Percentiles rank a stretch among this genome's conserved stretches.
These are phyloP conservation scores for Phasianus colchicus DNA, from an alignment of 2,113 vertebrate genomes.

Conservation along the genomic window DNA sequence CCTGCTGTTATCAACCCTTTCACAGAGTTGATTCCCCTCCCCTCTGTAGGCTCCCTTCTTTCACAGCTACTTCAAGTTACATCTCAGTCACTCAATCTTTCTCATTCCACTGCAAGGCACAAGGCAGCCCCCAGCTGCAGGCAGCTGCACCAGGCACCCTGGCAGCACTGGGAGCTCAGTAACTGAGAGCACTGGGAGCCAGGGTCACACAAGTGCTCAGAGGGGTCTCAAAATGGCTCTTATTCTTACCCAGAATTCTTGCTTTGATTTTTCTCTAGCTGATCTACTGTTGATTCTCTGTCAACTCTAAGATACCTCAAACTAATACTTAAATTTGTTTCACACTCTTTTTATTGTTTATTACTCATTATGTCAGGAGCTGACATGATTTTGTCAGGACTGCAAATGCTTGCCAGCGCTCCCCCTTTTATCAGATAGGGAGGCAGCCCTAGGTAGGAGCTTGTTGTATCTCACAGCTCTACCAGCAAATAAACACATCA, in stretches of 20 bases:
- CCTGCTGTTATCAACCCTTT: too few species aligned
- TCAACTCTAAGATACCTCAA: neutral
- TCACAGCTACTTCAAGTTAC: neutral
- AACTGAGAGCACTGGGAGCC: neutral
- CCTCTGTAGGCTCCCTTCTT: too few species aligned
- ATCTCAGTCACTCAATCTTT: neutral
- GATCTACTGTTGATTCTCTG: neutral
- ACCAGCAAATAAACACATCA: constrained; percentile 4
- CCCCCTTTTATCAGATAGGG: neutral
- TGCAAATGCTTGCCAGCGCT: neutral
- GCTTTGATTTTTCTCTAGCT: neutral
- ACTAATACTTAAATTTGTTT: neutral
- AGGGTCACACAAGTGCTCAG: neutral
- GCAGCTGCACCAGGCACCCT: neutral
- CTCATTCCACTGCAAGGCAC: neutral
- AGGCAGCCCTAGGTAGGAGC: neutral
- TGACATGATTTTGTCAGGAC: constrained; percentile 5
- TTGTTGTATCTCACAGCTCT: neutral
- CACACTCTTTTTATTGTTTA: neutral
- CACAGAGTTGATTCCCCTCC: too few species aligned
- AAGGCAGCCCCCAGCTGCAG: neutral
- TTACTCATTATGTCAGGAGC: neutral
- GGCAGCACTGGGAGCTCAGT: neutral
- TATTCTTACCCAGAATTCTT: neutral
- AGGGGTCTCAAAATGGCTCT: neutral